Percentiles rank a stretch among this genome's conserved stretches.
These are phyloP conservation scores for Urocynchramus pylzowi DNA, from an alignment of 2,113 vertebrate species.

Conservation along the genomic window DNA sequence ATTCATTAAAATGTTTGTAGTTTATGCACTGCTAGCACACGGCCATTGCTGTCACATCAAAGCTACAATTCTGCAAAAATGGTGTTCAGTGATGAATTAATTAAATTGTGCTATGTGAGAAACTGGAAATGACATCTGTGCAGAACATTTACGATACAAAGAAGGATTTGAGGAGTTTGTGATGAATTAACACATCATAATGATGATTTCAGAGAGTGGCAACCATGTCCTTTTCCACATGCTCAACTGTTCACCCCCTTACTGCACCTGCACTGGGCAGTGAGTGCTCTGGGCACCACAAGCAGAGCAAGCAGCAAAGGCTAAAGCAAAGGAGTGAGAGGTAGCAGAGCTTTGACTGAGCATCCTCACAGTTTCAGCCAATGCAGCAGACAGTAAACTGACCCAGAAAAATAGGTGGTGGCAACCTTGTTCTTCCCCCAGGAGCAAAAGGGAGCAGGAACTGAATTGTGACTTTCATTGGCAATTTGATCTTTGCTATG, in stretches of 20 bases:
- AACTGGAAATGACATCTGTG: not conserved
- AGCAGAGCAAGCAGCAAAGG: not conserved
- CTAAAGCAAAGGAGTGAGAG: not conserved
- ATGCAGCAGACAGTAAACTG: not conserved
- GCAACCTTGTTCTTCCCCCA: not conserved
- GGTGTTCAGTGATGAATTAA: not conserved
- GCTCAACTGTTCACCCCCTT: not conserved
- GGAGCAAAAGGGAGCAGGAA: not conserved
- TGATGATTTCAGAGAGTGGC: not conserved
- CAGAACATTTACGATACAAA: not conserved
- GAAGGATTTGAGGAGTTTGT: not conserved
- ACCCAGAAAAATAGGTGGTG: not conserved
- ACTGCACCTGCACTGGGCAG: not conserved
- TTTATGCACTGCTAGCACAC: not conserved
- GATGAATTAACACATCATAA: not conserved
- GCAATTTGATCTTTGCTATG: constrained; percentile 24
- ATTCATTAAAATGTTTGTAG: not conserved
- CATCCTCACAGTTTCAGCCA: not conserved
- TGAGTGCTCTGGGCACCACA: not conserved
- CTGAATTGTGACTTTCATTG: constrained; percentile 25
- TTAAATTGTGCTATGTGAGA: not conserved
- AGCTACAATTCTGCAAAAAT: not conserved
- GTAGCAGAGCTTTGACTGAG: not conserved
- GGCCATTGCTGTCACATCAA: not conserved
- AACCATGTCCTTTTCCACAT: not conserved